Conservation (phyloP, 2,888 invertebrate genomes). For the Phyto melanocephala region DNA sequence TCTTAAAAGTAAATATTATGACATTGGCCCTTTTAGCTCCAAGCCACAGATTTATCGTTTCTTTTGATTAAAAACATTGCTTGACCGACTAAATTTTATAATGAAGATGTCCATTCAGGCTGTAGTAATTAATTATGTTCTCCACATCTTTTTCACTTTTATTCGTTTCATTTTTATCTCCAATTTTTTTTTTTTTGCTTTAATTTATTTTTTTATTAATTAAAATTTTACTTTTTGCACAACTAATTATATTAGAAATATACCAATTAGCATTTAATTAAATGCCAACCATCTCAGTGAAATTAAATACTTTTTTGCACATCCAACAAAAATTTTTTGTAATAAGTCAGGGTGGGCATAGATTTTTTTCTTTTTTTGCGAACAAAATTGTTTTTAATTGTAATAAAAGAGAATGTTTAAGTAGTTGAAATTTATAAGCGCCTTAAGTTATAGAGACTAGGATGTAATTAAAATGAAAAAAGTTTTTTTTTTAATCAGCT, state of each 20-base stretch:
- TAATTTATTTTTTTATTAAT: constrained; percentile 48
- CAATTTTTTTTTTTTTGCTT: background rate
- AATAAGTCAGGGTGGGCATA: background rate
- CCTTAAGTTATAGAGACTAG: background rate
- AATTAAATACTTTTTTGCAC: background rate
- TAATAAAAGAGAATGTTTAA: background rate
- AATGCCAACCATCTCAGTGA: background rate
- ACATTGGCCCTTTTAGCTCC: too few species aligned
- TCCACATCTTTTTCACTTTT: too few species aligned
- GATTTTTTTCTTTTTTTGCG: too few species aligned
- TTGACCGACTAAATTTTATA: too few species aligned
- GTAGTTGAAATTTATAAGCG: background rate
- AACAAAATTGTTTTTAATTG: background rate
- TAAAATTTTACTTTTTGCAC: constrained; percentile 11
- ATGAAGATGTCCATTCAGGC: too few species aligned
- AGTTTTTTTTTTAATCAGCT: too few species aligned
- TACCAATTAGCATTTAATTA: constrained; percentile 40
- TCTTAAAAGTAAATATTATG: too few species aligned
- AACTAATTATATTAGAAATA: constrained; percentile 31
- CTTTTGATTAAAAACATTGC: too few species aligned
- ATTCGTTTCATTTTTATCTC: background rate
- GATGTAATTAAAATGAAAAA: too few species aligned
- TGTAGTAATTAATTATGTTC: too few species aligned
- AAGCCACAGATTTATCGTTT: too few species aligned
- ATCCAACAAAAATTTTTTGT: background rate